Base-by-base conservation (phyloP, 2,888 invertebrate genomes). In the Amiota mariae region DNA sequence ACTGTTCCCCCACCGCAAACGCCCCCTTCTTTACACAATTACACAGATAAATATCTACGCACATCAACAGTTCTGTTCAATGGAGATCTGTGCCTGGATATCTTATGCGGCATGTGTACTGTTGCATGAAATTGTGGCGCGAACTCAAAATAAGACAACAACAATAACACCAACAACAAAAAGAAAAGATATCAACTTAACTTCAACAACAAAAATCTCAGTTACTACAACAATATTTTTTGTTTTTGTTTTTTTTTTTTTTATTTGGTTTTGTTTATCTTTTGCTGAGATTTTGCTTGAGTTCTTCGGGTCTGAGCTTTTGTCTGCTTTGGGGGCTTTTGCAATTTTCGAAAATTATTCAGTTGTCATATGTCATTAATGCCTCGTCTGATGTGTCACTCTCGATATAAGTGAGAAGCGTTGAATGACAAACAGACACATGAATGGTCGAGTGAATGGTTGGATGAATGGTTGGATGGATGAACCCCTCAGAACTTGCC, bases 311-410 rank as follows among this genome's bases (percentile, higher is more conserved):
- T 36, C n/a, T 11, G 63, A 13, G 20, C 36, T 24, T 36, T 51
- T 51, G 11, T 51, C n/a, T 11, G 12, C 51, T 2, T 36, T 63
- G 63, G 11, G 63, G 6, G 63, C 67, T 68, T 68, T 68, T 51
- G 67, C 51, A 68, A 54, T 68, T 68, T 68, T 49, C 54, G 24
- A 51, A 54, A 11, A 68, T 68, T 68, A 68, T 68, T 68, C 67
- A 68, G 67, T 68, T 68, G 67, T 68, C 67, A 68, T 68, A 68
- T 68, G 67, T 68, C 67, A 68, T 68, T 68, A 68, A 68, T 68
- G 67, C 67, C 51, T 68, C 67, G 67, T 68, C 67, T 68, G 67
- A 68, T 68, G 67, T 68, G 67, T 68, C 67, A 68, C 51, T 68
- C 54, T 24, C 51, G 13, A 54, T 68, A 68, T 51, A 51, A 63